Base-by-base conservation (phyloP, 2,888 invertebrate genomes). In the Temnothorax unifasciatus region DNA sequence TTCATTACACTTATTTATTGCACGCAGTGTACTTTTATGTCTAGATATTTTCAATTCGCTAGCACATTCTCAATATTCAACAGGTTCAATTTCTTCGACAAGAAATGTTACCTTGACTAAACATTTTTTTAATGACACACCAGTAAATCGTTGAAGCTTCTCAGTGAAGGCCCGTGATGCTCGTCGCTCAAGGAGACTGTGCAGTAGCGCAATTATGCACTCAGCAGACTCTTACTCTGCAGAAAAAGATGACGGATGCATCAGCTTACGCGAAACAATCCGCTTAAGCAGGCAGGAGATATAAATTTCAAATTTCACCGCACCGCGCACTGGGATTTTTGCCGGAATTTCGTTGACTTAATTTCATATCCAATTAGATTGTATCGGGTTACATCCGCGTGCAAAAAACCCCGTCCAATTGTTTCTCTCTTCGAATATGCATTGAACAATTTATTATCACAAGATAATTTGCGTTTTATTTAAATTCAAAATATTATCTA, bases 361-460 rank as follows among this genome's bases (percentile, higher is more conserved):
- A 93, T 94, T 93, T 93, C 93, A 92, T 93, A 93, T 93, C 94
- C 94, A 94, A 94, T 94, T 94, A 94, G 92, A 93, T 93, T 92
- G 90, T 90, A 92, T 91, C 86, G 90, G 90, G 88, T 90, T 87
- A 90, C 85, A 84, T 77, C 81, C 61, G 68, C 50, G 34, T 44
- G 81, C 61, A 85, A 87, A 90, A 91, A 87, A 34, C 69, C 63
- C 41, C n/a, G n/a, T 52, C 9, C 18, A 34, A 57, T 77, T 76
- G 13, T 25, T 25, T 4, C 15, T 57, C 15, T 38, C 25, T 79
- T 21, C n/a, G 3, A 77, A 54, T 57, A 44, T 29, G 54, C 52
- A 54, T 44, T 15, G 13, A 18, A 38, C 21, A 75, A 38, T 34
- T n/a, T 52, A 15, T 8, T 38, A 15, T 29, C 13, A 13, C 11